Percentiles rank a stretch among this genome's conserved stretches.
These are phyloP conservation scores for Drosophila willistoni DNA, from an alignment of 1,140 invertebrate genomes.

Conservation along the genomic window DNA sequence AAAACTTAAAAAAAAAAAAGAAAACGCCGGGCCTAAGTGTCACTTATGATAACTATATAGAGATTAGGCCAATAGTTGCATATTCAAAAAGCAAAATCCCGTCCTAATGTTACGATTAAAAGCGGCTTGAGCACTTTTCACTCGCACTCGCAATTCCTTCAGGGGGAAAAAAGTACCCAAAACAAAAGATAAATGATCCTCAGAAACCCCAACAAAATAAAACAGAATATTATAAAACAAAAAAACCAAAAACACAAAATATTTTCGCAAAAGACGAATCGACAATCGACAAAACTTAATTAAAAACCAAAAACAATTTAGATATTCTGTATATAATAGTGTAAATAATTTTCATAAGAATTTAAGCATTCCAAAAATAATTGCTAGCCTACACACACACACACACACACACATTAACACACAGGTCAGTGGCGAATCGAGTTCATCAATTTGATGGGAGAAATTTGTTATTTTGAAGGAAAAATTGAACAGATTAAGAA, in stretches of 20 bases:
- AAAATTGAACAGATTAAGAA: too few species aligned
- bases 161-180: neutral
- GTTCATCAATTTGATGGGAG: too few species aligned
- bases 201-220: constrained; percentile 10
- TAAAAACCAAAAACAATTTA: constrained; percentile 20
- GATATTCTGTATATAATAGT: constrained; percentile 4
- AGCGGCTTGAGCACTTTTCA: constrained; percentile 12
- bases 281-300: constrained; percentile 52
- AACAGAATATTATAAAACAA: constrained; percentile 20
- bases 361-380: neutral
- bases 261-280: constrained; percentile 49
- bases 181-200: constrained; percentile 1
- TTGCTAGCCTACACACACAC: neutral
- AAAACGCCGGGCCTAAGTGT: constrained; percentile 12
- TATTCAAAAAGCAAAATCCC: constrained; percentile 12
- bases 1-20: neutral
- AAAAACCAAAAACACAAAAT: constrained; percentile 29
- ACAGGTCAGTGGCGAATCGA: too few species aligned
- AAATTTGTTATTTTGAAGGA: too few species aligned
- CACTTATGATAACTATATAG: constrained; percentile 6
- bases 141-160: constrained; percentile 19
- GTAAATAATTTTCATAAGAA: constrained; percentile 25
- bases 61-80: constrained; percentile 4
- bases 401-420: neutral
- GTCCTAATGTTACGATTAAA: constrained; percentile 17